Conservation (phyloP, 2,113 vertebrate species). For the Bubo blakistoni region DNA sequence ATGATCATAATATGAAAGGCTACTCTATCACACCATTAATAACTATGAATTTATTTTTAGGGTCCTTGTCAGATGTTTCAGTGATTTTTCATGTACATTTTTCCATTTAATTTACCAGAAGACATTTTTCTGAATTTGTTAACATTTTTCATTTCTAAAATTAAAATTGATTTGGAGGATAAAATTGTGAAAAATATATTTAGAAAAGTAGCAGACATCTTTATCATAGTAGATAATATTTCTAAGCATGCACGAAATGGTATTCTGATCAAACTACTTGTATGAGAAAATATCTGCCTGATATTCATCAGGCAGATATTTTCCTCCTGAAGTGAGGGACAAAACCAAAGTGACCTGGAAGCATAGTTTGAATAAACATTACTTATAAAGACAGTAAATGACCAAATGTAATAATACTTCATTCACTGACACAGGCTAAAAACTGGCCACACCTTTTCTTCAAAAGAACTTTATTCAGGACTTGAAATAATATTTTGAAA, state of each 20-base stretch:
- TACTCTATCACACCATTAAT: background rate
- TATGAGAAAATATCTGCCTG: background rate
- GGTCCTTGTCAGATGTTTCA: background rate
- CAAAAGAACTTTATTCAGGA: background rate
- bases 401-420: background rate
- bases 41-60: background rate
- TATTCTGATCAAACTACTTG: background rate
- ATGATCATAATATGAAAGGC: background rate
- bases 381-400: background rate
- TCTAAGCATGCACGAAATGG: background rate
- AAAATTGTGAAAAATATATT: background rate
- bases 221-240: background rate
- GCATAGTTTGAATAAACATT: background rate
- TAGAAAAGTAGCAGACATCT: background rate
- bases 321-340: background rate
- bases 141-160: background rate
- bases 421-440: background rate
- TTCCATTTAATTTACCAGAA: background rate
- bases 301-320: background rate
- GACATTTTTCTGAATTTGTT: background rate
- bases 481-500: background rate
- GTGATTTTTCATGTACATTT: background rate
- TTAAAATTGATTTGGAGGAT: background rate
- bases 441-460: background rate
- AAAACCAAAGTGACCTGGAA: background rate